Evolutionary conservation across 2,888 invertebrate species (phyloP), one percentile per base, ranked within the genome.

Genomic region (Zeuzera pyrina): DNA sequence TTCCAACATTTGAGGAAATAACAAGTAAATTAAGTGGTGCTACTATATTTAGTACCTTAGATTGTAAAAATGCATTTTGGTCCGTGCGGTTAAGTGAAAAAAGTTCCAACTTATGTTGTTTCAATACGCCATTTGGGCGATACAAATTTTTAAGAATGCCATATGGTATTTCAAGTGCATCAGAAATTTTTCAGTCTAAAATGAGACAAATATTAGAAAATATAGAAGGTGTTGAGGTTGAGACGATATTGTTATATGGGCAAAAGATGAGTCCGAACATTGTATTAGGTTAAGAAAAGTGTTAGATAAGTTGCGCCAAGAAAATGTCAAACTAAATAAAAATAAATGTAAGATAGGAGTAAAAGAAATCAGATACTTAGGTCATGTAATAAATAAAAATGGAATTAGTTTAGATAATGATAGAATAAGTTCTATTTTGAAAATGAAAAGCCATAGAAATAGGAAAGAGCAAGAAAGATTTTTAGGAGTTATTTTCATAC

Each of bases 141-240:
- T 50, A 38, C 33, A 45, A 43, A 35, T 24, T 48, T 41, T 31
- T 43, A 13, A 22, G 45, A 1, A 30, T 49, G 34, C 46, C 49
- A 0, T 49, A 37, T 15, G 49, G 48, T 2, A 48, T 48, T 12
- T 41, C 30, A 2, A 45, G 43, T 2, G 44, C 45, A 3, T 41
- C 41, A 3, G 47, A 50, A 35, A 35, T 48, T 7, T 50, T 45
- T 35, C 47, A 45, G 29, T 27, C 3, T 13, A 3, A 12, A 12
- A 3, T 3, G 27, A 4, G 27, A 14, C 26, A 12, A 14, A 27
- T 21, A 13, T 26, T 32, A 10, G 31, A 32, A 13, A 26, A 27
- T 2, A 25, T 32, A 3, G 26, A 32, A 21, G 31, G 31, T 2
- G 27, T 32, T n/a, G 23, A 15, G 15, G 12, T 25, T 2, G 23